phyloP scores from a whole-genome alignment of 92 coral and sea anemone genomes.

The Meandrina meandrites region DNA sequence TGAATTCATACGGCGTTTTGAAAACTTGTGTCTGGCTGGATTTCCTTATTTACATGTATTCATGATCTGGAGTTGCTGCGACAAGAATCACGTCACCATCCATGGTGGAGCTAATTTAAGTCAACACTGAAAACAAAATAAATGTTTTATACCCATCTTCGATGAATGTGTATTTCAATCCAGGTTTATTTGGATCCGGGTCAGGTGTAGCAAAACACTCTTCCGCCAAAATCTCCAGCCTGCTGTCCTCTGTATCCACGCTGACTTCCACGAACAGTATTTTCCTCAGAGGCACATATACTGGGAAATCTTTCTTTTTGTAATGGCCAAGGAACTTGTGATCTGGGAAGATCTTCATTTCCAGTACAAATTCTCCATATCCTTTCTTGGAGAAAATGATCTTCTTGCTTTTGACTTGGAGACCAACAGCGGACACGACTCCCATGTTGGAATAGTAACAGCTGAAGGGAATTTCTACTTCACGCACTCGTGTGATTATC shows the following conservation, averaged over 20 bases:
- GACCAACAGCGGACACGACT: conserved; percentile 35
- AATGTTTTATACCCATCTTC: conserved; percentile 25
- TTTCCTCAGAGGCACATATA: neutral
- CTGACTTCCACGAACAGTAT: conserved; percentile 15
- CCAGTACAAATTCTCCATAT: conserved; percentile 30
- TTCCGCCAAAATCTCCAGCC: conserved; percentile 28
- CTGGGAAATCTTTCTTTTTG: conserved; percentile 40
- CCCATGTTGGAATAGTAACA: conserved; percentile 48
- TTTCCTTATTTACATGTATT: too few species aligned
- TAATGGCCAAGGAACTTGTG: neutral
- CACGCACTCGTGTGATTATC: conserved; percentile 46
- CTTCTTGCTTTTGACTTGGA: conserved; percentile 37
- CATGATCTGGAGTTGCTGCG: too few species aligned
- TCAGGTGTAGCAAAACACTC: conserved; percentile 45
- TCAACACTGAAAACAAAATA: neutral
- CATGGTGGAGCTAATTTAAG: too few species aligned
- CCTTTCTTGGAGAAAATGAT: conserved; percentile 39
- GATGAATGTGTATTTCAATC: conserved; percentile 27
- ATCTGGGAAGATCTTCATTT: conserved; percentile 40
- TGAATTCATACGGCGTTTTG: too few species aligned
- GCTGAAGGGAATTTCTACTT: conserved; percentile 41
- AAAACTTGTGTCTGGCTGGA: too few species aligned
- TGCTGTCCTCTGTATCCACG: conserved; percentile 29
- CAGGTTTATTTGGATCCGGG: conserved; percentile 19
- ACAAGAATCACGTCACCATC: too few species aligned